Percentiles rank a stretch among this genome's conserved stretches.
These are phyloP conservation scores for Hyles lineata DNA, from an alignment of 2,888 invertebrate species.

Conservation along the genomic window DNA sequence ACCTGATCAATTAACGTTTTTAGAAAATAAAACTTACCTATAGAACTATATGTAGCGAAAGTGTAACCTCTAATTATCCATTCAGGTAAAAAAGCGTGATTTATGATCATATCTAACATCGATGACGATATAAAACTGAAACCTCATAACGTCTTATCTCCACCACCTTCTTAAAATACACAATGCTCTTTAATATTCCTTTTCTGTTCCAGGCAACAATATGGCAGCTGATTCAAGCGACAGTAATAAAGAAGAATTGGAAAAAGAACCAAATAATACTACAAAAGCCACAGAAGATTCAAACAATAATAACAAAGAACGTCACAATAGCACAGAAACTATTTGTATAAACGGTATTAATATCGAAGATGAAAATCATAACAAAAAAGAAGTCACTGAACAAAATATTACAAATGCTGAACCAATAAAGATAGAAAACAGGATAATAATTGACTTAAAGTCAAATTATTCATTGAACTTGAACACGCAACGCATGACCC, in stretches of 20 bases:
- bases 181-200: neutral
- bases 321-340: neutral
- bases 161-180: neutral
- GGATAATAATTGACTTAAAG: slow-evolving; percentile 10
- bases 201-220: neutral
- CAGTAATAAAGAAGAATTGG: neutral
- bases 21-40: too few relatives aligned
- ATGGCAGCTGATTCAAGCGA: neutral
- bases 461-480: slow-evolving; percentile 54
- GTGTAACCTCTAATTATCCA: too few relatives aligned
- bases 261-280: slow-evolving; percentile 2
- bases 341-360: too few relatives aligned
- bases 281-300: neutral
- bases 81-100: too few relatives aligned
- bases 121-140: too few relatives aligned
- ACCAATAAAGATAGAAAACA: slow-evolving; percentile 3
- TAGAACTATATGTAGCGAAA: too few relatives aligned
- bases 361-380: too few relatives aligned
- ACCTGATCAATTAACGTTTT: too few relatives aligned
- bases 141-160: too few relatives aligned
- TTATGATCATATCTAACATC: too few relatives aligned
- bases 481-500: too few relatives aligned
- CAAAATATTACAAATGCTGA: neutral
- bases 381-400: neutral
- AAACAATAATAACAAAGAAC: neutral